Evolutionary conservation across 2,888 invertebrate genomes (phyloP).

Genomic region (Aleiodes testaceus): DNA sequence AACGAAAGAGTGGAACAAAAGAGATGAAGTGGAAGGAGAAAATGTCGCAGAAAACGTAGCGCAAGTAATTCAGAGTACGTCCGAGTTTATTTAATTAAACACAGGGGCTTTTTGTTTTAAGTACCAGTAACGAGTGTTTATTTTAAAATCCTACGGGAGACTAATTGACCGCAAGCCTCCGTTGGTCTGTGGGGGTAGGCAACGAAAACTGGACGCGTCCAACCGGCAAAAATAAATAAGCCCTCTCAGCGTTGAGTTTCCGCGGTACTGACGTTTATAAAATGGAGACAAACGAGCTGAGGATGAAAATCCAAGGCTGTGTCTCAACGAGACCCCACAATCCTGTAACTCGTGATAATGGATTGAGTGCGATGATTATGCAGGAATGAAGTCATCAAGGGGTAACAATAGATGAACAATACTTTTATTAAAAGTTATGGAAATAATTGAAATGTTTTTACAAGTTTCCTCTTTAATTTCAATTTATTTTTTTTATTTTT

Average conservation of each 20-base stretch:
- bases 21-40: conserved; percentile 7
- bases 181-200: conserved; percentile 27
- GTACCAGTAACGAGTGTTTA: conserved; percentile 67
- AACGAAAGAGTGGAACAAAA: conserved; percentile 1
- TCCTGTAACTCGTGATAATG: neutral
- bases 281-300: conserved; percentile 45
- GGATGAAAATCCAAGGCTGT: conserved; percentile 25
- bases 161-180: conserved; percentile 64
- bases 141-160: conserved; percentile 62
- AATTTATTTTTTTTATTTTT: too few relatives aligned
- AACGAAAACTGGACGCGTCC: conserved; percentile 43
- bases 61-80: conserved; percentile 30
- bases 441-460: too few relatives aligned
- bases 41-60: conserved; percentile 29
- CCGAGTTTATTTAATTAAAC: conserved; percentile 60
- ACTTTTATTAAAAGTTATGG: too few relatives aligned
- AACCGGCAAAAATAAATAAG: conserved; percentile 60
- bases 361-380: too few relatives aligned
- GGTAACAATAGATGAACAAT: too few relatives aligned
- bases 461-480: too few relatives aligned
- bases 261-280: conserved; percentile 46
- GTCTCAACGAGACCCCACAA: conserved; percentile 33
- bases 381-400: too few relatives aligned
- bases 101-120: conserved; percentile 61
- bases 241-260: conserved; percentile 44